These are phyloP conservation scores for Hetaerina titia DNA, from an alignment of 2,888 invertebrate genomes.

Conservation along the genomic window DNA sequence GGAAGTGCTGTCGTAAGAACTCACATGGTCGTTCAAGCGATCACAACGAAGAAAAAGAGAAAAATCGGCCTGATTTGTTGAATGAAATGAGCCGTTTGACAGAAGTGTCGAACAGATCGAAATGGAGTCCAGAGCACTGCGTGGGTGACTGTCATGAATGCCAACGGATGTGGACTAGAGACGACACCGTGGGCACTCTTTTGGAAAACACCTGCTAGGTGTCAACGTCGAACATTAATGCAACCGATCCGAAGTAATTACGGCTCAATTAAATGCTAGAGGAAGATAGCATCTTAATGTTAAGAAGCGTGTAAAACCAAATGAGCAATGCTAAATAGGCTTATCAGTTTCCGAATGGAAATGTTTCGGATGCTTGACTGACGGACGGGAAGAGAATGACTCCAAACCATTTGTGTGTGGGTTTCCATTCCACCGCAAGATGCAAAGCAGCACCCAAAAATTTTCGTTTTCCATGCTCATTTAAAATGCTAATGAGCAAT, in stretches of 20 bases:
- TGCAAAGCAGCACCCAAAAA: background rate
- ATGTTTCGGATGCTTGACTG: constrained; percentile 5
- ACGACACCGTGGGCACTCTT: background rate
- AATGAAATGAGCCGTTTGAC: background rate
- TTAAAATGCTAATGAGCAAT: constrained; percentile 5
- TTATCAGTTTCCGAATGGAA: constrained; percentile 35
- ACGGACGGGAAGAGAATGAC: background rate
- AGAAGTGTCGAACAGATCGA: background rate
- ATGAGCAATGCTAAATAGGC: constrained; percentile 13
- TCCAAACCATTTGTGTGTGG: background rate
- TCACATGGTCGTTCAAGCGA: background rate
- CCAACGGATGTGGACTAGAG: background rate
- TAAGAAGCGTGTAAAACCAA: constrained; percentile 5
- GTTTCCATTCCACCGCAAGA: background rate
- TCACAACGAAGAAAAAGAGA: background rate
- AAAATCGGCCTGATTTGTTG: background rate
- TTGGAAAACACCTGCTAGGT: constrained; percentile 13
- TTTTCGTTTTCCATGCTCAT: background rate
- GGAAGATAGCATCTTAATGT: background rate
- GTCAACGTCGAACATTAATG: constrained; percentile 8
- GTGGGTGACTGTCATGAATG: background rate
- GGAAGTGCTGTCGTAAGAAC: background rate
- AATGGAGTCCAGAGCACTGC: background rate
- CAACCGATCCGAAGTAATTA: constrained; percentile 20
- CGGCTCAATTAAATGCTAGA: constrained; percentile 27